These are phyloP conservation scores for Phoxinus dragarum DNA, from an alignment of 2,797 vertebrate genomes.

Conservation along the genomic window DNA sequence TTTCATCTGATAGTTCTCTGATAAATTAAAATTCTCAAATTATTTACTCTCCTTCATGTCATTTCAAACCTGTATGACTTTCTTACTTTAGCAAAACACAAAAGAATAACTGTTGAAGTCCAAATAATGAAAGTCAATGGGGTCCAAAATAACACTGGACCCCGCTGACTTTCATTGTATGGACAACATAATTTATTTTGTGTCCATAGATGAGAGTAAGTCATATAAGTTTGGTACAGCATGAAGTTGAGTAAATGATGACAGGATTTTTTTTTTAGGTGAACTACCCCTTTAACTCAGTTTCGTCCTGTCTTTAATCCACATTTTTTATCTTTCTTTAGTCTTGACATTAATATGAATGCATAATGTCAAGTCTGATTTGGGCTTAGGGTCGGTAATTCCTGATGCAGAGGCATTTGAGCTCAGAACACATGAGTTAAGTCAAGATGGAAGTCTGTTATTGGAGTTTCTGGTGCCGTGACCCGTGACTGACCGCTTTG, in stretches of 20 bases:
- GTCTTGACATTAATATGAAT: conserved; percentile 19
- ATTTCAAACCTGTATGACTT: neutral
- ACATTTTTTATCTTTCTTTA: conserved; percentile 13
- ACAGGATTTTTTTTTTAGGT: neutral
- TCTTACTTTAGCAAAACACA: neutral
- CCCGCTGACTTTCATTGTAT: neutral
- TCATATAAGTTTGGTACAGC: neutral
- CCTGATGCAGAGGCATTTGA: conserved; percentile 26
- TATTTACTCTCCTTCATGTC: neutral
- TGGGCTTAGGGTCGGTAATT: neutral
- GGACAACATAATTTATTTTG: neutral
- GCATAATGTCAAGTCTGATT: neutral
- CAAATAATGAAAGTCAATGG: neutral
- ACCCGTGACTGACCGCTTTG: conserved; percentile 9
- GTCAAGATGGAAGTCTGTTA: neutral
- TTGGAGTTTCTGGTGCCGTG: conserved; percentile 17
- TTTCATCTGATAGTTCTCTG: conserved; percentile 12
- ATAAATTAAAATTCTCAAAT: neutral
- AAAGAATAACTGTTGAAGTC: neutral
- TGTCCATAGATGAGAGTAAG: neutral
- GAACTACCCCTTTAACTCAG: neutral
- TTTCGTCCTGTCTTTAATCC: neutral
- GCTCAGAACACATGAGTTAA: neutral
- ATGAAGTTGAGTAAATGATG: neutral
- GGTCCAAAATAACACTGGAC: neutral